Conservation (phyloP, 2,113 vertebrate genomes). For the Myotis brandtii region DNA sequence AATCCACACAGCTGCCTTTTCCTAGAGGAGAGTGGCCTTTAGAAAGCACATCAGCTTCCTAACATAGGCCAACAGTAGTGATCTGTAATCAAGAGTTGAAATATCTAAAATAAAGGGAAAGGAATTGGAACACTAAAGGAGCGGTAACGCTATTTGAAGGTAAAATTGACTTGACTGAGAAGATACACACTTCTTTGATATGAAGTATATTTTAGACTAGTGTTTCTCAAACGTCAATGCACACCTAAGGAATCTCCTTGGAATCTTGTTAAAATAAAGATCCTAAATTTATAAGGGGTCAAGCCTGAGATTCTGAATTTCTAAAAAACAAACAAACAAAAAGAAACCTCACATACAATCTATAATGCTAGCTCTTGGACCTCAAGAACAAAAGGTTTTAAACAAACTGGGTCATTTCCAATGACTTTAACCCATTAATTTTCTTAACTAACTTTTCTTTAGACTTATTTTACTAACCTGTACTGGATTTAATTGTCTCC, state of each 20-base stretch:
- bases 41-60: neutral
- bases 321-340: neutral
- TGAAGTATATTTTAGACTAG: neutral
- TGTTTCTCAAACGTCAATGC: neutral
- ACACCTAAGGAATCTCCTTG: neutral
- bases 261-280: constrained; percentile 13
- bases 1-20: neutral
- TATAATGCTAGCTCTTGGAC: neutral
- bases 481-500: constrained; percentile 97
- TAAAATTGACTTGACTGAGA: neutral
- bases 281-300: neutral
- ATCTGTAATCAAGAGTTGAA: constrained; percentile 2
- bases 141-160: neutral
- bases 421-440: neutral
- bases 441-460: neutral
- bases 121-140: neutral
- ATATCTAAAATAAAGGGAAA: neutral
- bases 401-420: neutral
- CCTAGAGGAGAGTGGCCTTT: neutral
- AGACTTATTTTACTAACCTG: constrained; percentile 89
- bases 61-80: neutral
- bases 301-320: neutral
- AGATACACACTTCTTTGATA: neutral
- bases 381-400: neutral
- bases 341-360: neutral